A percentile compares a stretch with the other conserved stretches of the same genome.
These are phyloP conservation scores for Amphibalanus amphitrite DNA, from an alignment of 1,140 invertebrate genomes.

Conservation along the genomic window DNA sequence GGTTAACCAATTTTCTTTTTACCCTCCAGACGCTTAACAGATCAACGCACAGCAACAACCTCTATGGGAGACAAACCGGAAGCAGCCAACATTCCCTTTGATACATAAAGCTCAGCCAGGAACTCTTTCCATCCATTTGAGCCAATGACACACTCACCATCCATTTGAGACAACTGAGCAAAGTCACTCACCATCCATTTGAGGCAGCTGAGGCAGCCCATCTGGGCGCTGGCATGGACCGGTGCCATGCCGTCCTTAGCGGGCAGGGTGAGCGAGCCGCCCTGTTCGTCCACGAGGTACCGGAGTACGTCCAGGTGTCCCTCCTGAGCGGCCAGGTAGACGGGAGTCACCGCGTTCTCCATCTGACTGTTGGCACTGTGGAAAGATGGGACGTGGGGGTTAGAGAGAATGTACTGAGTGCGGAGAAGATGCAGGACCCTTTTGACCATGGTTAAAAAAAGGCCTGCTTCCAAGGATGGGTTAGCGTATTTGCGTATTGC, in stretches of 20 bases:
- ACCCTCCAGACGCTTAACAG: too few species aligned
- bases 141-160: too few species aligned
- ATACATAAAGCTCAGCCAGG: background rate
- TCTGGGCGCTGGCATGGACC: slow-evolving; percentile 69
- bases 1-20: too few species aligned
- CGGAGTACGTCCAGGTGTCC: slow-evolving; percentile 66
- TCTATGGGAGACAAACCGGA: too few species aligned
- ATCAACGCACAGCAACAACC: too few species aligned
- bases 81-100: too few species aligned
- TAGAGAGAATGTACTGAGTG: too few species aligned
- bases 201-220: slow-evolving; percentile 63
- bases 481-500: too few species aligned
- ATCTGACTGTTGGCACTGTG: slow-evolving; percentile 64
- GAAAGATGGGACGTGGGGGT: background rate
- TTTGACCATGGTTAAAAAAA: too few species aligned
- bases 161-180: slow-evolving; percentile 60
- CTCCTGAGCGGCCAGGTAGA: slow-evolving; percentile 70
- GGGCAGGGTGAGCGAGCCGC: slow-evolving; percentile 50
- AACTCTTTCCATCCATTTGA: slow-evolving; percentile 36
- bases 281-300: slow-evolving; percentile 59
- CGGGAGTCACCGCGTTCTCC: slow-evolving; percentile 76
- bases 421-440: too few species aligned
- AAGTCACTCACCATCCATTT: slow-evolving; percentile 61
- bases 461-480: too few species aligned
- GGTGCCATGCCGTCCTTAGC: slow-evolving; percentile 76